Conservation (phyloP, 2,113 vertebrate species). For the Saguinus imperator region DNA sequence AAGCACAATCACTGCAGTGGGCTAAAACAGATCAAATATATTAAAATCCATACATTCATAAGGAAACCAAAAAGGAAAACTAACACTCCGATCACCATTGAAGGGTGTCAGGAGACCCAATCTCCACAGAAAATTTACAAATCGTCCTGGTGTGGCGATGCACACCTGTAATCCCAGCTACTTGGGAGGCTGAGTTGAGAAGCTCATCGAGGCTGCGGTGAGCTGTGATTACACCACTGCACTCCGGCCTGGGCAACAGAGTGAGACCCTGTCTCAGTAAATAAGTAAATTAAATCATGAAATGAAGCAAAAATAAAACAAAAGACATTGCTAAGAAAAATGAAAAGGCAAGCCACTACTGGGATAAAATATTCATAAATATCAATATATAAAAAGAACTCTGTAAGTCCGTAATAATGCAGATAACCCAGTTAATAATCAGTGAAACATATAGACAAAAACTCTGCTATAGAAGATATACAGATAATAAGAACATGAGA, state of each 20-base stretch:
- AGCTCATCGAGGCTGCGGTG: too few species aligned
- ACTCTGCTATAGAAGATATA: too few species aligned
- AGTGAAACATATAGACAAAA: background rate
- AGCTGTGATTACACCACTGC: too few species aligned
- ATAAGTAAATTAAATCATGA: background rate
- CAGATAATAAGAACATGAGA: background rate
- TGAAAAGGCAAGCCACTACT: background rate
- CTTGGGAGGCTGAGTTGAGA: too few species aligned
- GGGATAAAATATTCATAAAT: background rate
- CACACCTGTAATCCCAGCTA: too few species aligned
- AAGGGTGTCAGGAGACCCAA: background rate
- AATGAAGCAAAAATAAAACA: background rate
- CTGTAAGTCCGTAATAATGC: background rate
- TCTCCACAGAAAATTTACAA: too few species aligned
- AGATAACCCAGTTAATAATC: background rate
- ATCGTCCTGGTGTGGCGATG: too few species aligned
- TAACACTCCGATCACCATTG: accelerated
- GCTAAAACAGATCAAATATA: too few species aligned
- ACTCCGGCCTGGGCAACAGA: too few species aligned
- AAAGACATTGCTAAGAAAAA: background rate
- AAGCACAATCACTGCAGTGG: accelerated
- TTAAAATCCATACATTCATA: background rate
- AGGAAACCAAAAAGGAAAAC: background rate
- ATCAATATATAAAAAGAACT: background rate
- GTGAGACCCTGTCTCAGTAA: too few species aligned